Evolutionary conservation across 2,888 invertebrate species (phyloP).

Genomic region (Muscina levida): DNA sequence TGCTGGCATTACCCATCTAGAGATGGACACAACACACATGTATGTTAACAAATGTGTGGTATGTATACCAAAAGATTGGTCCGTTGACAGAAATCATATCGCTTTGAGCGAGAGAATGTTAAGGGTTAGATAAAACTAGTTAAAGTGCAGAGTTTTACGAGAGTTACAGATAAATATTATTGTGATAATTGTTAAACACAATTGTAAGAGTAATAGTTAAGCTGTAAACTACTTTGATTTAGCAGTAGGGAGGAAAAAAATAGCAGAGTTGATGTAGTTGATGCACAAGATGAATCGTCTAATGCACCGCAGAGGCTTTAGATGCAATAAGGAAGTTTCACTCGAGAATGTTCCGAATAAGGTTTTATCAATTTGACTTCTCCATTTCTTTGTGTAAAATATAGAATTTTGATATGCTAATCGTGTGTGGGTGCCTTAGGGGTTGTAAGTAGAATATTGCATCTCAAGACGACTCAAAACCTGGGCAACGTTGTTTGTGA

Average conservation of each 20-base stretch:
- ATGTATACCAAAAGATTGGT: conserved; percentile 9
- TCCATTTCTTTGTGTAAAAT: too few species aligned
- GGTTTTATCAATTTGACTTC: too few species aligned
- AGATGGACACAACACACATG: neutral
- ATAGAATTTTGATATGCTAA: too few species aligned
- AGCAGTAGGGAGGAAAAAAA: neutral
- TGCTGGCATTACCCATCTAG: neutral
- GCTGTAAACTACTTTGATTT: neutral
- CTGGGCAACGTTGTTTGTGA: too few species aligned
- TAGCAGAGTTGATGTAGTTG: neutral
- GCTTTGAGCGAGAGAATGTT: neutral
- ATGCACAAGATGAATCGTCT: too few species aligned
- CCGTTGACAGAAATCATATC: neutral
- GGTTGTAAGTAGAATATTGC: too few species aligned
- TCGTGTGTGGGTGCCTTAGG: too few species aligned
- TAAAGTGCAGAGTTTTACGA: neutral
- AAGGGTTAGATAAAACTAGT: too few species aligned
- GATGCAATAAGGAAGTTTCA: too few species aligned
- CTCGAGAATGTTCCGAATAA: too few species aligned
- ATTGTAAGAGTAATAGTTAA: neutral
- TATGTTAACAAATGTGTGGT: neutral
- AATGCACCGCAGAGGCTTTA: too few species aligned
- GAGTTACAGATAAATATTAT: conserved; percentile 8
- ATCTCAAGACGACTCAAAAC: too few species aligned
- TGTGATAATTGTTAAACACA: neutral